A percentile compares a stretch with the other conserved stretches of the same genome.
Evolutionary conservation across 2,113 vertebrate species (phyloP).

Genomic region (Sinocyclocheilus rhinocerous): DNA sequence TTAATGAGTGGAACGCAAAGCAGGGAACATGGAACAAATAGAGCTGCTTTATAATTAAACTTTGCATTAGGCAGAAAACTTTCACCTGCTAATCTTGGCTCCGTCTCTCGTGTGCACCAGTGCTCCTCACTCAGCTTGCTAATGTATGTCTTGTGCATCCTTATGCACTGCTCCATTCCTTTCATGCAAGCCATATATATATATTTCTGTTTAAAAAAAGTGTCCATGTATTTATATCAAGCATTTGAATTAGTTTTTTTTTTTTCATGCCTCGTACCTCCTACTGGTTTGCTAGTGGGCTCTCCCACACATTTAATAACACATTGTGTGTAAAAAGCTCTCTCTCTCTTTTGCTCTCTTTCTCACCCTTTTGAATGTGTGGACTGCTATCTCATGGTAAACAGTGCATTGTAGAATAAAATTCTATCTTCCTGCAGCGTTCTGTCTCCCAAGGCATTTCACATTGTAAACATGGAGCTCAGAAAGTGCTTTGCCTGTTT

Average conservation of each 20-base stretch:
- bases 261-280: background rate
- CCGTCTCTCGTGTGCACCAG: background rate
- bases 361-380: constrained; percentile 35
- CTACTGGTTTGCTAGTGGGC: constrained; percentile 26
- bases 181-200: background rate
- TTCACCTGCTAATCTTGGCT: constrained; percentile 10
- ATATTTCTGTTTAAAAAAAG: background rate
- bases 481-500: constrained; percentile 57
- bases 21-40: constrained; percentile 49
- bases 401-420: constrained; percentile 56
- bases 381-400: constrained; percentile 57
- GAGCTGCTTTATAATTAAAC: constrained; percentile 50
- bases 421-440: constrained; percentile 42
- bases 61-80: constrained; percentile 37
- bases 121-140: background rate
- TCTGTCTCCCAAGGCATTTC: constrained; percentile 30
- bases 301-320: constrained; percentile 57
- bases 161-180: background rate
- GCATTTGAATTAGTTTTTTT: constrained; percentile 18
- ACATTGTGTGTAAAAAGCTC: constrained; percentile 56
- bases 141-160: background rate
- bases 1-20: constrained; percentile 51
- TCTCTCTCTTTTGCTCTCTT: constrained; percentile 35
- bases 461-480: constrained; percentile 54
- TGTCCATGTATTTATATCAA: constrained; percentile 29